Percentiles rank a stretch among this genome's conserved stretches.
Conservation (phyloP, 2,797 vertebrate genomes). For the Nyctibius grandis region DNA sequence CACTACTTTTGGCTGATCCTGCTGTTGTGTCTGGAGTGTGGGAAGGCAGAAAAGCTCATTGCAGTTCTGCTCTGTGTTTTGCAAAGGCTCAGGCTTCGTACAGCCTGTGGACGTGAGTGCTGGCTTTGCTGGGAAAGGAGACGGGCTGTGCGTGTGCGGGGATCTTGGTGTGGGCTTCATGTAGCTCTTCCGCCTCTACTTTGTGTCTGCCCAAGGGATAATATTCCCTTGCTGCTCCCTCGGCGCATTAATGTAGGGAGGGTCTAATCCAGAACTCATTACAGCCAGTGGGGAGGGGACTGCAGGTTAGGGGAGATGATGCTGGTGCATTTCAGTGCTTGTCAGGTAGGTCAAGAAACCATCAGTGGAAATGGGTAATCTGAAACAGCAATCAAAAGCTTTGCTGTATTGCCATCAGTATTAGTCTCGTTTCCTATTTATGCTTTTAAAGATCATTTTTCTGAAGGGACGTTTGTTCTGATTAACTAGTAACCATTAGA, state of each 20-base stretch:
- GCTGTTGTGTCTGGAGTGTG: fast-evolving
- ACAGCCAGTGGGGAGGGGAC: not conserved
- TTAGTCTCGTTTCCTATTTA: not conserved
- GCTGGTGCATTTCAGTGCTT: not conserved
- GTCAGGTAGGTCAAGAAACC: not conserved
- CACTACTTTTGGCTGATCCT: not conserved
- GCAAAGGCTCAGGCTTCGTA: not conserved
- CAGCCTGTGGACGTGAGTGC: fast-evolving
- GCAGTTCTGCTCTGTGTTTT: not conserved
- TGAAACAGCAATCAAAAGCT: not conserved
- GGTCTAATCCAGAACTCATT: not conserved
- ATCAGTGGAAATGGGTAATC: not conserved
- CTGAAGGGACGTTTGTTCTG: not conserved
- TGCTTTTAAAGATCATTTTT: not conserved
- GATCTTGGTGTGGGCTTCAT: not conserved
- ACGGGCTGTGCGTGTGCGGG: fast-evolving
- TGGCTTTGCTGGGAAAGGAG: not conserved
- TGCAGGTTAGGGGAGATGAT: not conserved
- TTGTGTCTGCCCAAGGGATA: not conserved
- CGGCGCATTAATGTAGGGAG: no score
- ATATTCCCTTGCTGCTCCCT: not conserved
- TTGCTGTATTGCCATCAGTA: not conserved
- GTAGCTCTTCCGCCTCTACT: not conserved
- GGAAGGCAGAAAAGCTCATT: not conserved
- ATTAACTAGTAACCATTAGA: not conserved